A percentile compares a stretch with the other conserved stretches of the same genome.
phyloP scores from a whole-genome alignment of 1,140 invertebrate species.

The Maconellicoccus hirsutus region DNA sequence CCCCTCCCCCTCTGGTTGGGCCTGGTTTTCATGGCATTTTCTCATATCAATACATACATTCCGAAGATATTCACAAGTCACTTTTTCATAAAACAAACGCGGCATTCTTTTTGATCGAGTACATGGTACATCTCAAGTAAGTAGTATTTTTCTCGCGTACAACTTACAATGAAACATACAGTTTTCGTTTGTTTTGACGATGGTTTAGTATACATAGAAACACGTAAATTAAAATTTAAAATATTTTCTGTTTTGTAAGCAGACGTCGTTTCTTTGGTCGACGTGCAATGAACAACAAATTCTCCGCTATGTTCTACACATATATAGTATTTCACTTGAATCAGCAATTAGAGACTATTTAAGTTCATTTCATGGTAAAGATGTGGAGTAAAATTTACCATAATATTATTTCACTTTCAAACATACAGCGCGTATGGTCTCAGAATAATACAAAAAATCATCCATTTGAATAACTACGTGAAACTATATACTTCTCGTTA shows the following conservation, averaged over 20 bases:
- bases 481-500: no score
- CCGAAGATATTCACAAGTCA: no score
- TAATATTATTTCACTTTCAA: no score
- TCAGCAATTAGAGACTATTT: neutral
- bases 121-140: no score
- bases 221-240: neutral
- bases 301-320: neutral
- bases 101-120: no score
- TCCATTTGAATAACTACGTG: no score
- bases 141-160: neutral
- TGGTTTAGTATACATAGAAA: neutral
- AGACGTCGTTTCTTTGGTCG: neutral
- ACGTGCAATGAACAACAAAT: neutral
- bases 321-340: constrained; percentile 2
- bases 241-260: neutral
- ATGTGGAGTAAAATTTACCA: neutral
- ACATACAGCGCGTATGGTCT: no score
- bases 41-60: no score
- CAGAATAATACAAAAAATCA: no score
- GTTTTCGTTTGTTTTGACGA: neutral
- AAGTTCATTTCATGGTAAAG: neutral
- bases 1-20: no score
- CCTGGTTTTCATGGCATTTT: no score
- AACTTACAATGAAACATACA: neutral
- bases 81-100: no score